These are phyloP conservation scores for Taenioides sp. DNA, from an alignment of 2,797 vertebrate species.

Conservation along the genomic window DNA sequence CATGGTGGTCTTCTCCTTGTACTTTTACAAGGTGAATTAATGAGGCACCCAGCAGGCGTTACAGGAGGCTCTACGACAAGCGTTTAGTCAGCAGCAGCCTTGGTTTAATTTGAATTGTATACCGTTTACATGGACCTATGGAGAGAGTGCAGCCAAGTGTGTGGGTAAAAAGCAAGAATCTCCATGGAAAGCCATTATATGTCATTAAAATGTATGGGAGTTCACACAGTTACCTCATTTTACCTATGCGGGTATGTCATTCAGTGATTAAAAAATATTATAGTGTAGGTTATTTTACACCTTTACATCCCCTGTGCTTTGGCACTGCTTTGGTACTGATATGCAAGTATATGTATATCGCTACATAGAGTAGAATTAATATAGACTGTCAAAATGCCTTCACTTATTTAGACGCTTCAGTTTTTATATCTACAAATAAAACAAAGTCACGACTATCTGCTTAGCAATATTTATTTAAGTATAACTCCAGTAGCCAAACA, in stretches of 20 bases:
- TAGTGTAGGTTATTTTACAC: conserved; percentile 14
- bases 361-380: too few species aligned
- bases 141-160: neutral
- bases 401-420: too few species aligned
- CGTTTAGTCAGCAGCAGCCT: conserved; percentile 32
- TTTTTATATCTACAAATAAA: too few species aligned
- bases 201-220: conserved; percentile 27
- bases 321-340: neutral
- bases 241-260: conserved; percentile 12
- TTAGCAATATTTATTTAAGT: neutral
- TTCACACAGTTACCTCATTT: conserved; percentile 35
- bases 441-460: neutral
- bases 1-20: conserved; percentile 37
- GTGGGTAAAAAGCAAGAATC: neutral
- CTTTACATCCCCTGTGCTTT: neutral
- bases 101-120: conserved; percentile 23
- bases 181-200: conserved; percentile 44
- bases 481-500: neutral
- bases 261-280: conserved; percentile 26
- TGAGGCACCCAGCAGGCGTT: conserved; percentile 40
- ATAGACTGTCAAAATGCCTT: too few species aligned
- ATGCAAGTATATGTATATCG: neutral
- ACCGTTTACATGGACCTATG: neutral
- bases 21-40: conserved; percentile 56
- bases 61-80: conserved; percentile 21